Evolutionary conservation across 2,113 vertebrate species (phyloP).

Genomic region (Procavia capensis): DNA sequence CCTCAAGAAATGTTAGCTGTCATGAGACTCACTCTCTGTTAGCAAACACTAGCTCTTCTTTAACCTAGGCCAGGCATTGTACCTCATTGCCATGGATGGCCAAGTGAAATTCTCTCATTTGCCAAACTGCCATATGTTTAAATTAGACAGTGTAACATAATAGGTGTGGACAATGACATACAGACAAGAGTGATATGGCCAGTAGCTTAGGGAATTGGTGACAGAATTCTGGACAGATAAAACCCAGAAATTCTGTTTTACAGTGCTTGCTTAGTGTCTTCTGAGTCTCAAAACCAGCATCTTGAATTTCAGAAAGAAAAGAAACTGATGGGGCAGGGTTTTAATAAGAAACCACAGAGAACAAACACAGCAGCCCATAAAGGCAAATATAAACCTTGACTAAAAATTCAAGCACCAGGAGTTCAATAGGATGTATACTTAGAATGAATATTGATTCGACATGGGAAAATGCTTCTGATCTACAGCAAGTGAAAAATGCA

Average conservation of each 20-base stretch:
- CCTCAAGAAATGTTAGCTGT: not conserved
- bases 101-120: not conserved
- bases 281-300: not conserved
- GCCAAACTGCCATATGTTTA: not conserved
- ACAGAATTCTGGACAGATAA: not conserved
- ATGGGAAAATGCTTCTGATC: not conserved
- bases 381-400: not conserved
- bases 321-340: not conserved
- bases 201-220: not conserved
- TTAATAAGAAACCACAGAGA: slow-evolving; percentile 2
- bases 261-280: not conserved
- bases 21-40: rapidly evolving
- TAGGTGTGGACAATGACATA: not conserved
- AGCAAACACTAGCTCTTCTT: not conserved
- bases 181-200: not conserved
- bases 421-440: not conserved
- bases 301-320: slow-evolving; percentile 26
- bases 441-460: not conserved
- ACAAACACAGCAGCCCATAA: not conserved
- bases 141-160: not conserved
- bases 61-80: no score
- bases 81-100: not conserved
- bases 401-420: not conserved
- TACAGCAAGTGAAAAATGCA: not conserved
- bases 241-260: slow-evolving; percentile 17